A percentile compares a stretch with the other conserved stretches of the same genome.
Evolutionary conservation across 2,113 vertebrate species (phyloP).

Genomic region (Aptenodytes patagonicus): DNA sequence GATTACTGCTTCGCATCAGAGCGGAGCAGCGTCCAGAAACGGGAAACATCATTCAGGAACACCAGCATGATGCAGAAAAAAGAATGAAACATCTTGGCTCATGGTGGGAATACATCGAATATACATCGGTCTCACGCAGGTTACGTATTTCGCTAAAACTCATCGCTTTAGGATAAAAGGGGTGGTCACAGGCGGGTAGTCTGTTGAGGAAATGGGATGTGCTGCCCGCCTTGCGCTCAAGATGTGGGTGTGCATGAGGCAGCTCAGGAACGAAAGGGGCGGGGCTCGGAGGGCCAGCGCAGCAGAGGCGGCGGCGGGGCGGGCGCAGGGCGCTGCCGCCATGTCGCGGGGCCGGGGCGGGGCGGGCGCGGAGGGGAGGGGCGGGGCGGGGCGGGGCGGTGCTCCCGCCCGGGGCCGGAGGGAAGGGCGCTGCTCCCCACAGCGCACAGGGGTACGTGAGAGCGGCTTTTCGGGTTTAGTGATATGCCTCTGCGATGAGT

Average conservation of each 20-base stretch:
- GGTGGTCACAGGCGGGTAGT: rapidly evolving
- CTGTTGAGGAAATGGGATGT: background rate
- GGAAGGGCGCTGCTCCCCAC: rapidly evolving
- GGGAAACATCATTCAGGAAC: background rate
- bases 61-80: background rate
- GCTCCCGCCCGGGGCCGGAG: rapidly evolving
- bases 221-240: too few species aligned
- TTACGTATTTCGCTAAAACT: background rate
- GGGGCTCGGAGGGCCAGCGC: rapidly evolving
- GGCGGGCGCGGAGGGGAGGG: rapidly evolving
- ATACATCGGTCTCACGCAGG: rapidly evolving
- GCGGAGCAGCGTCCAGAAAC: background rate
- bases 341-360: too few species aligned
- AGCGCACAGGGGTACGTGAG: rapidly evolving
- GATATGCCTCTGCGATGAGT: rapidly evolving
- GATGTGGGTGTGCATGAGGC: rapidly evolving
- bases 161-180: rapidly evolving
- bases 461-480: rapidly evolving
- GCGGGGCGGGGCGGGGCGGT: rapidly evolving
- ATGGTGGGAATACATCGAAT: rapidly evolving
- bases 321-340: background rate
- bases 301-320: too few species aligned
- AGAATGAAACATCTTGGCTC: background rate
- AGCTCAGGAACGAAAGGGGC: rapidly evolving
- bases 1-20: background rate